Evolutionary conservation across 1,140 invertebrate species (phyloP).

Genomic region (Heterodera schachtii): DNA sequence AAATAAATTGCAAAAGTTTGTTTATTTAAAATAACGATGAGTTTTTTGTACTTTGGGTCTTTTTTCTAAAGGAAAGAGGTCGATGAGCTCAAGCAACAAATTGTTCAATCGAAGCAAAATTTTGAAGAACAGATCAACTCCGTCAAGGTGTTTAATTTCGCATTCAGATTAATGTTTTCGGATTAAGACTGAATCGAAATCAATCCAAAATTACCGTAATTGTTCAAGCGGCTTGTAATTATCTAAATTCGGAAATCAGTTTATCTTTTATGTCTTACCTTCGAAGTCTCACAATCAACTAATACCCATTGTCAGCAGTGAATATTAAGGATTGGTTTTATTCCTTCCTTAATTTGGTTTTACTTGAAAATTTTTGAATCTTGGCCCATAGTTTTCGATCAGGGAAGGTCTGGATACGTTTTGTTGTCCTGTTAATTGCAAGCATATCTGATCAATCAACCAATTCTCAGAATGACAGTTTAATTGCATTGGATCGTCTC

Average conservation of each 20-base stretch:
- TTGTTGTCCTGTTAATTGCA: too few relatives aligned
- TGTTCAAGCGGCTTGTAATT: background rate
- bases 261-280: too few relatives aligned
- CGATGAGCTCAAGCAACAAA: conserved; percentile 42
- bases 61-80: conserved; percentile 32
- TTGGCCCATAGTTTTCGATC: too few relatives aligned
- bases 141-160: conserved; percentile 33
- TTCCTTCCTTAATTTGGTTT: too few relatives aligned
- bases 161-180: conserved; percentile 14
- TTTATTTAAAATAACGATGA: background rate
- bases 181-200: background rate
- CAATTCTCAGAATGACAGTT: conserved; percentile 37
- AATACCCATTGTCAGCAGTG: too few relatives aligned
- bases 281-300: too few relatives aligned
- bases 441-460: background rate
- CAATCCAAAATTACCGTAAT: background rate
- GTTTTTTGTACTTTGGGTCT: conserved; percentile 21
- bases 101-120: conserved; percentile 24
- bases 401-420: too few relatives aligned
- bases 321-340: too few relatives aligned
- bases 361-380: too few relatives aligned
- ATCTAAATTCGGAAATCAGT: too few relatives aligned
- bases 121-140: conserved; percentile 38
- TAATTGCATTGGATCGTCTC: conserved; percentile 39
- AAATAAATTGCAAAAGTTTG: conserved; percentile 32